Evolutionary conservation across 2,888 invertebrate genomes (phyloP), one percentile per base, ranked within the genome.

Genomic region (Sphaerophoria taeniata): DNA sequence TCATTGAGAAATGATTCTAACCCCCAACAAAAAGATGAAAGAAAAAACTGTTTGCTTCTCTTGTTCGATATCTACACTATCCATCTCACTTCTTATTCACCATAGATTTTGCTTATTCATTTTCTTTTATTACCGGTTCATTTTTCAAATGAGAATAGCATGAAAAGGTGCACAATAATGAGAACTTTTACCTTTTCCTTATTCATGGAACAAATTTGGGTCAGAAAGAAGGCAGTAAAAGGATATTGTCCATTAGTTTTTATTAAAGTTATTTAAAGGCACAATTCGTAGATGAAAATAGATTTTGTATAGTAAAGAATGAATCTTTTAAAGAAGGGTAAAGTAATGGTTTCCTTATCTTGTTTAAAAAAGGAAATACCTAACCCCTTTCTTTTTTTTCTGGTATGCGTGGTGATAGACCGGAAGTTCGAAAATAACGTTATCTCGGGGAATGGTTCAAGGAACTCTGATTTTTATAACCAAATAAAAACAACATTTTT

Each of bases 121-220:
- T 47, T 49, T 47, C 47, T 14, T 47, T 63, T 63, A 63, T 60
- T 43, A 24, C 43, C 24, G 12, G 60, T 43, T 43, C 60, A 60
- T 60, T 60, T 60, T 43, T 60, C 60, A 39, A 60, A 60, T 63
- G 33, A 49, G 63, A 33, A 63, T 45, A 34, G 33, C 45, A 47
- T 47, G 4, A 63, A 34, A 63, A 63, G 45, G 45, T 47, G 47
- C 14, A 49, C 63, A 63, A 63, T 47, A 34, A 63, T n/a, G 47
- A 47, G 31, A 33, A 34, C 33, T 49, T 33, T 63, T 45, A 63
- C 63, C 63, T 63, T 63, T 63, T 63, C 6, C 61, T 3, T 34
- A 63, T 63, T 63, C 63, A 63, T 11, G 45, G 24, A 63, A 47
- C 63, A 47, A 63, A 63, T 63, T 63, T 63, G 47, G 63, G 63